Evolutionary conservation across 2,888 invertebrate genomes (phyloP), one percentile per base, ranked within the genome.

Genomic region (Leptopilina myrica): DNA sequence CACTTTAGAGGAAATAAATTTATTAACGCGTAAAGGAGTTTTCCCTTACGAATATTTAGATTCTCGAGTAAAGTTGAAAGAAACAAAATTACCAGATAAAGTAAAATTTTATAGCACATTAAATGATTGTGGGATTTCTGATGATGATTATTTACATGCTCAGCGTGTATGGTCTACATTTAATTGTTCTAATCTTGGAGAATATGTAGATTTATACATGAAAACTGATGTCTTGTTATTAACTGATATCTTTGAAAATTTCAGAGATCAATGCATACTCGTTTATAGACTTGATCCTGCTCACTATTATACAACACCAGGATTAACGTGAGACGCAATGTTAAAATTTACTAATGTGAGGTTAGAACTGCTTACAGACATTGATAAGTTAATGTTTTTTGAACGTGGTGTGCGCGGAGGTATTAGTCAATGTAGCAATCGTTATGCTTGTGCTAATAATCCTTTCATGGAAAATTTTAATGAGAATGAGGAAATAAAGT

Each of bases 41-140:
- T 33, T 33, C 3, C 33, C 33, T 7, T 89, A 90, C 81, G 85
- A 88, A 20, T 90, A 87, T 78, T 43, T 89, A 14, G 82, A 83
- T 56, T 64, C 33, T 14, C 75, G 40, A 76, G 80, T 79, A 40
- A 86, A 85, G 81, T 76, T 88, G 53, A 75, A 85, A 15, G 86
- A 86, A 73, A 9, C 73, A 26, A 46, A 43, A 49, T 69, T 85
- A 59, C 85, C 84, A 7, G 20, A 81, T n/a, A 77, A 75, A 62
- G 83, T 84, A 43, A 65, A 79, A n/a, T 88, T 88, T 84, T 87
- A 82, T 65, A 87, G 81, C 5, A 33, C 33, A 33, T 33, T 33
- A 33, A 33, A 33, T 33, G 33, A 33, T 33, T 4, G 33, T 33
- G 33, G 33, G 33, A 33, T 33, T 33, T 33, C 33, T 33, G 33